Evolutionary conservation across 2,797 vertebrate species (phyloP), one percentile per base, ranked within the genome.

Genomic region (Chelon auratus): DNA sequence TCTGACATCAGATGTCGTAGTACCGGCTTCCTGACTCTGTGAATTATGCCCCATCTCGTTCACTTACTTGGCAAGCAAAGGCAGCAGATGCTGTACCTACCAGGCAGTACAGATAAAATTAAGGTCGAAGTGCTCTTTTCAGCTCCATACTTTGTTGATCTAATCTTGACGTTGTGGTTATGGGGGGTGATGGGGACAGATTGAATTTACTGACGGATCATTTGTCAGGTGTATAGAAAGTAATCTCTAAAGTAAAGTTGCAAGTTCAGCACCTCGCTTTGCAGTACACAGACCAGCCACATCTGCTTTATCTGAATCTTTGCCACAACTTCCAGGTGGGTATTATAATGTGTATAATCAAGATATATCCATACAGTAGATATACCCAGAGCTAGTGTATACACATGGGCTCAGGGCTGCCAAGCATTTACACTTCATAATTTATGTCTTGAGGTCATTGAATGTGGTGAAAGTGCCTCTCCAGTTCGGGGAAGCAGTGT

Each of bases 31-130:
- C 64, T 30, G 24, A 79, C 80, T 66, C 55, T 53, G 57, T 85
- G 77, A 89, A 64, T 92, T 89, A 87, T 89, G 88, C 84, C 85
- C 81, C 52, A 48, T 92, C 89, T 90, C 77, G 68, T 82, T 80
- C 55, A 7, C 37, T 64, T 47, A 77, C 85, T 81, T 86, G 87
- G 83, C 76, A 88, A 50, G 79, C 63, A 2, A 55, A 76, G 26
- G 68, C 81, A 70, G 82, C 64, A 40, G 86, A 87, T 85, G 58
- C 58, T 68, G 63, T 68, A 86, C 87, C 82, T 85, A 60, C 85
- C 78, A 81, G 77, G 69, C 65, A 66, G 60, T 54, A 66, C 74
- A 69, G 73, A 81, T 75, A 82, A 75, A 59, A 64, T 65, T 71
- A 69, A 79, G 68, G 67, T 75, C 50, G 30, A 2, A 36, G 36